Conservation (phyloP, 2,113 vertebrate species). For the Passer domesticus region DNA sequence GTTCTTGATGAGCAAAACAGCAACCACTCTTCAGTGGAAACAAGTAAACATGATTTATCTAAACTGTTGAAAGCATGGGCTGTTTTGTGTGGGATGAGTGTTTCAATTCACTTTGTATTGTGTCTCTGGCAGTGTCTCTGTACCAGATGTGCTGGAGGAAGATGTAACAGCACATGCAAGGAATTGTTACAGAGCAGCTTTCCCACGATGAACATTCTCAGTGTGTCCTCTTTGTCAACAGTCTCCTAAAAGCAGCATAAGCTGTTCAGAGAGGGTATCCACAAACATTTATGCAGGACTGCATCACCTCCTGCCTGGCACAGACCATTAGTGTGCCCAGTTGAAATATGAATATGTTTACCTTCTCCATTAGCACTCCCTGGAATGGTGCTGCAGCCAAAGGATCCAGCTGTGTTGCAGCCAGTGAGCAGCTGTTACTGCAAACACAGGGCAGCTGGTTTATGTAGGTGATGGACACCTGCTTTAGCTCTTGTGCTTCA, state of each 20-base stretch:
- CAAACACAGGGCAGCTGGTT: background rate
- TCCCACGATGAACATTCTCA: background rate
- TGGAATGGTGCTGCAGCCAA: background rate
- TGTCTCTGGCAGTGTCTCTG: background rate
- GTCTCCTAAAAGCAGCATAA: background rate
- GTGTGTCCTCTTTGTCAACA: background rate
- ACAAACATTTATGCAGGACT: background rate
- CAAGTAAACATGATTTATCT: background rate
- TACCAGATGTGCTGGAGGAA: background rate
- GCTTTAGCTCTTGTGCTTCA: background rate
- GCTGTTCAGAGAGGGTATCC: background rate
- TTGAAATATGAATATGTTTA: background rate
- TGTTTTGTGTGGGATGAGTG: background rate
- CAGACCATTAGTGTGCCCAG: background rate
- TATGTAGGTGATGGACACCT: background rate
- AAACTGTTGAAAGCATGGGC: background rate
- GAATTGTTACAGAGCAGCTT: background rate
- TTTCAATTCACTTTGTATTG: background rate
- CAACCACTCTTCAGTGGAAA: background rate
- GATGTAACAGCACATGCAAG: background rate
- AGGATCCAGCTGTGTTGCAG: accelerated
- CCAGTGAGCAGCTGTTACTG: background rate
- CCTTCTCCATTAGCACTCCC: background rate
- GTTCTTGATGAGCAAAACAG: background rate
- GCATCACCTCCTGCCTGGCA: background rate